These are phyloP conservation scores for Thereva nobilitata DNA, from an alignment of 2,888 invertebrate genomes.

Conservation along the genomic window DNA sequence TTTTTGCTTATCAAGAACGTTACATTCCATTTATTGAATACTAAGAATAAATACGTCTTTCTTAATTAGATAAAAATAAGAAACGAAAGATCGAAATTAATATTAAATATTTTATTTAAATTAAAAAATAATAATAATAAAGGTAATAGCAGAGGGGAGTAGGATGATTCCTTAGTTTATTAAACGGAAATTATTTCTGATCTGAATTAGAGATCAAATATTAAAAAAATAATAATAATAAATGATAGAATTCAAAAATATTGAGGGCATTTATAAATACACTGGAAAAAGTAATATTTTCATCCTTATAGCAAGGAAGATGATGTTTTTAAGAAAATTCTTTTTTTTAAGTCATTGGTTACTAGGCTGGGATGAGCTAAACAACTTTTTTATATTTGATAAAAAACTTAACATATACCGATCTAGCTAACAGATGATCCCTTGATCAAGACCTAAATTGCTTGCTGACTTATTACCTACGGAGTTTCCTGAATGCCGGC, in stretches of 20 bases:
- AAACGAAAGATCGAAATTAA: conserved; percentile 28
- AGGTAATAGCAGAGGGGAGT: conserved; percentile 5
- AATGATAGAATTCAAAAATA: no score
- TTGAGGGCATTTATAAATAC: no score
- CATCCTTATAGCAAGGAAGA: no score
- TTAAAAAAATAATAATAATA: conserved; percentile 2
- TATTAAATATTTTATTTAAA: conserved; percentile 32
- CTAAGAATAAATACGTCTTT: conserved; percentile 43
- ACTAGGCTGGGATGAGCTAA: conserved; percentile 26
- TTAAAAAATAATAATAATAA: conserved; percentile 27
- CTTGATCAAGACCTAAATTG: conserved; percentile 57
- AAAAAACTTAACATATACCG: conserved; percentile 19
- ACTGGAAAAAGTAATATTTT: no score
- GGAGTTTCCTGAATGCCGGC: conserved; percentile 47
- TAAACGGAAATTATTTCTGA: conserved; percentile 20
- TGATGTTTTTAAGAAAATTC: no score
- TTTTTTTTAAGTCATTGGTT: conserved; percentile 31
- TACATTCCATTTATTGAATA: conserved; percentile 34
- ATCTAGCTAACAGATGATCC: conserved; percentile 58
- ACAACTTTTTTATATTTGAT: conserved; percentile 15
- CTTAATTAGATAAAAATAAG: conserved; percentile 41
- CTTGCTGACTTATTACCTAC: conserved; percentile 52
- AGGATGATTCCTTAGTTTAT: conserved; percentile 7
- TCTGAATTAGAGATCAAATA: conserved; percentile 27
- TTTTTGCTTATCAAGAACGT: conserved; percentile 4